Base-by-base conservation (phyloP, 2,888 invertebrate species). In the Bursaphelenchus okinawaensis region DNA sequence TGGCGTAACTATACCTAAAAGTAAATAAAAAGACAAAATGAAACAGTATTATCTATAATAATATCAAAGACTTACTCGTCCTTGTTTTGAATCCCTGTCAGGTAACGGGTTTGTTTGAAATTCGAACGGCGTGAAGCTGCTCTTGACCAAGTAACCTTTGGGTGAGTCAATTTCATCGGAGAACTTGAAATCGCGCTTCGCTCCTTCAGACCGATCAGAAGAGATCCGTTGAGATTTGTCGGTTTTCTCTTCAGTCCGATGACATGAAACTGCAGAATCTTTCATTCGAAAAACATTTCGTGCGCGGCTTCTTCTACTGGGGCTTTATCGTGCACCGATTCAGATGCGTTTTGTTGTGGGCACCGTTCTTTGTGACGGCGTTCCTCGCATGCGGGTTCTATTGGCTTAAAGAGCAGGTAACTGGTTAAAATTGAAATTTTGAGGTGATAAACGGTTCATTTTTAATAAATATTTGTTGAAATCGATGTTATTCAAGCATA, bases 321-420 rank as follows among this genome's bases (percentile, higher is more conserved):
- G 78, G 77, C 50, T 63, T 76, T 7, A 52, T 72, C 8, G 72
- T 70, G n/a, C 76, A 79, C 63, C 63, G 73, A 66, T 70, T 73
- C 29, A 72, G 76, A 23, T 60, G 69, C 20, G 40, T 67, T 7
- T 67, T 79, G 22, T 72, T 80, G 4, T 29, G 76, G 52, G 54
- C 68, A 7, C 77, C 81, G 0, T 62, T 77, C 23, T n/a, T 74
- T 6, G 68, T 78, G 60, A 76, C 78, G 16, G 70, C 65, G 24
- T 69, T 81, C 56, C 66, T 77, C 8, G 56, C 71, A 6, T 65
- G 72, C 51, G 80, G 80, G 12, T 75, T 80, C 52, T 22, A 75
- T 24, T 81, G 76, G 75, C 71, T 80, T 56, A 69, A 75, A 52
- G 68, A 75, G 67, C 77, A 76, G 74, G 80, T 80, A 40, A 54